These are phyloP conservation scores for Psilopogon haemacephalus DNA, from an alignment of 2,113 vertebrate species.

Conservation along the genomic window DNA sequence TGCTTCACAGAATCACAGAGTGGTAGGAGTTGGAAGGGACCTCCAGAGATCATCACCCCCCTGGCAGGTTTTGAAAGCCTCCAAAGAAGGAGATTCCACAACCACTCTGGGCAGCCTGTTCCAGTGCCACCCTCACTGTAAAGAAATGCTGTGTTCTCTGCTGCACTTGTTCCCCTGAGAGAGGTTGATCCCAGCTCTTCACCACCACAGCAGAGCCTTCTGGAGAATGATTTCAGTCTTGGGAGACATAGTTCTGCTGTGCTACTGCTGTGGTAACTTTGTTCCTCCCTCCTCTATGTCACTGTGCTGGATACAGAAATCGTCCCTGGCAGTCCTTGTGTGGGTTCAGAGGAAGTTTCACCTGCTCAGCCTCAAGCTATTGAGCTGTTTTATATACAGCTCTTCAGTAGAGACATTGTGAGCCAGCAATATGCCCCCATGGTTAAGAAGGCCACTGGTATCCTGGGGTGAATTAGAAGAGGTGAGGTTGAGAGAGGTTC, in stretches of 20 bases:
- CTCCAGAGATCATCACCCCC: no score
- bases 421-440: not conserved
- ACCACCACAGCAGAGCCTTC: not conserved
- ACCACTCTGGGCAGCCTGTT: no score
- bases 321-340: accelerated
- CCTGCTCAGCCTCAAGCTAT: not conserved
- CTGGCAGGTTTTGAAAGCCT: no score
- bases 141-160: no score
- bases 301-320: not conserved
- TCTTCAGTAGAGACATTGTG: not conserved
- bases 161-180: not conserved
- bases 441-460: no score
- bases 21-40: no score
- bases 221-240: not conserved
- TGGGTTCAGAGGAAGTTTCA: not conserved
- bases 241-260: not conserved
- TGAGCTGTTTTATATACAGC: not conserved
- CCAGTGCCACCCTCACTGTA: no score
- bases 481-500: no score
- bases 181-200: not conserved
- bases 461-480: no score
- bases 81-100: no score
- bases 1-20: no score
- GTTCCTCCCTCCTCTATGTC: not conserved
- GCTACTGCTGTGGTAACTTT: not conserved